Percentiles rank a stretch among this genome's conserved stretches.
phyloP scores from a whole-genome alignment of 1,140 invertebrate genomes.

The Bicyclus anynana region DNA sequence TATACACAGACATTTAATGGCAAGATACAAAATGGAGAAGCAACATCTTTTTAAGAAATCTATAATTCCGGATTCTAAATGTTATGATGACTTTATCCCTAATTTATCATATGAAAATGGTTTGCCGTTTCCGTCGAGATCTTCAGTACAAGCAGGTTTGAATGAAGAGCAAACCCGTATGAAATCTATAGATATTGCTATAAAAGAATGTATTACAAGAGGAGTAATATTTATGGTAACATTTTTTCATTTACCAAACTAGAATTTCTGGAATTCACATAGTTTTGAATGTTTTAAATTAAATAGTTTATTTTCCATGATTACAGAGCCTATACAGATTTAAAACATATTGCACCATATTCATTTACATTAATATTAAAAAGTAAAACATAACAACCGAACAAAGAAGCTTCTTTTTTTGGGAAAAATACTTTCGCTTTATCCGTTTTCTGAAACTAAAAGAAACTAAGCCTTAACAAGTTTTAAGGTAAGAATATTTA shows the following conservation, averaged over 20 bases:
- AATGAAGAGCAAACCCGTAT: constrained; percentile 44
- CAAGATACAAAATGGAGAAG: constrained; percentile 83
- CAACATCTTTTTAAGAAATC: constrained; percentile 47
- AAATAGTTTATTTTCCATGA: too few relatives aligned
- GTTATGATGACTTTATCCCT: constrained; percentile 46
- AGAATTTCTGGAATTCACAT: too few relatives aligned
- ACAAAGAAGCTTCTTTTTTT: too few relatives aligned
- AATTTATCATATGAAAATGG: constrained; percentile 62
- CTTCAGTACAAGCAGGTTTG: constrained; percentile 38
- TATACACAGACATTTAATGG: constrained; percentile 79
- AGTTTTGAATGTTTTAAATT: too few relatives aligned
- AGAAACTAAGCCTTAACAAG: background rate
- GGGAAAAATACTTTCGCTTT: too few relatives aligned
- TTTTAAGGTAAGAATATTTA: too few relatives aligned
- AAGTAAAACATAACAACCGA: too few relatives aligned
- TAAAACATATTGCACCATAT: too few relatives aligned
- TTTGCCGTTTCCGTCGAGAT: constrained; percentile 52
- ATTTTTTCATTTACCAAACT: too few relatives aligned
- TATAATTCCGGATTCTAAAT: constrained; percentile 27
- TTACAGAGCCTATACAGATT: too few relatives aligned
- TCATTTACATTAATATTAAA: too few relatives aligned
- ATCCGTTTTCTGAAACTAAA: background rate
- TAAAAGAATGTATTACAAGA: constrained; percentile 57
- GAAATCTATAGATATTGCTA: constrained; percentile 56
- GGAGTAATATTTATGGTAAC: constrained; percentile 57